Conservation (phyloP, 1,140 invertebrate species). For the Drosophila azteca region DNA sequence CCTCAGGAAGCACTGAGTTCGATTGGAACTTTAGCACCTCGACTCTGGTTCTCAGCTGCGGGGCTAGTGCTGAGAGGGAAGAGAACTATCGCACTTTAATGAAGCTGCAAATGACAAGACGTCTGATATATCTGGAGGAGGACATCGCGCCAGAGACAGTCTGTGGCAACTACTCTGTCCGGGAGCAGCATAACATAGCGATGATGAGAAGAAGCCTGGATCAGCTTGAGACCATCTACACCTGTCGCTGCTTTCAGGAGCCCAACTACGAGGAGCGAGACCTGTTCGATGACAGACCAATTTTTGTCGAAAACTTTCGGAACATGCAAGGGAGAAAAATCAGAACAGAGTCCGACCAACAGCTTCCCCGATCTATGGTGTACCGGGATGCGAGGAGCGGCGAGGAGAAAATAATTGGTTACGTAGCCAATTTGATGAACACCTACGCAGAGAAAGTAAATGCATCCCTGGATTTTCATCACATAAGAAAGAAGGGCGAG, state of each 20-base stretch:
- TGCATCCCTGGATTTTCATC: conserved; percentile 36
- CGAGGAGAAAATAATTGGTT: conserved; percentile 41
- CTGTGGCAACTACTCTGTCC: conserved; percentile 28
- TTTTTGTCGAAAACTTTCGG: conserved; percentile 60
- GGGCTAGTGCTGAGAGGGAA: conserved; percentile 25
- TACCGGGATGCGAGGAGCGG: conserved; percentile 23
- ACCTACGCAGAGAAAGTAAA: conserved; percentile 52
- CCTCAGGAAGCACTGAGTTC: conserved; percentile 30
- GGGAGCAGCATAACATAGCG: conserved; percentile 60
- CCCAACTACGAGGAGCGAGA: conserved; percentile 21
- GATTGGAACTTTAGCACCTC: conserved; percentile 47
- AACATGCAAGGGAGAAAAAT: conserved; percentile 49
- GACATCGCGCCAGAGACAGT: background rate
- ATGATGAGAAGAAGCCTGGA: conserved; percentile 31
- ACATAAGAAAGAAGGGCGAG: background rate
- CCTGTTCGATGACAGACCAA: background rate
- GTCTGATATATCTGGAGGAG: conserved; percentile 25
- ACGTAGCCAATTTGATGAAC: conserved; percentile 36
- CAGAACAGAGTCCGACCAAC: conserved; percentile 16
- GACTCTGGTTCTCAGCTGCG: conserved; percentile 43
- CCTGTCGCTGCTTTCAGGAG: conserved; percentile 47
- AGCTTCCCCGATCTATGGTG: conserved; percentile 50
- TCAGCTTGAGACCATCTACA: conserved; percentile 18
- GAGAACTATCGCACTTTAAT: conserved; percentile 16
- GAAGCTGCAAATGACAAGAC: conserved; percentile 40